phyloP scores from a whole-genome alignment of 2,113 vertebrate genomes.

The Megaceryle maxima region DNA sequence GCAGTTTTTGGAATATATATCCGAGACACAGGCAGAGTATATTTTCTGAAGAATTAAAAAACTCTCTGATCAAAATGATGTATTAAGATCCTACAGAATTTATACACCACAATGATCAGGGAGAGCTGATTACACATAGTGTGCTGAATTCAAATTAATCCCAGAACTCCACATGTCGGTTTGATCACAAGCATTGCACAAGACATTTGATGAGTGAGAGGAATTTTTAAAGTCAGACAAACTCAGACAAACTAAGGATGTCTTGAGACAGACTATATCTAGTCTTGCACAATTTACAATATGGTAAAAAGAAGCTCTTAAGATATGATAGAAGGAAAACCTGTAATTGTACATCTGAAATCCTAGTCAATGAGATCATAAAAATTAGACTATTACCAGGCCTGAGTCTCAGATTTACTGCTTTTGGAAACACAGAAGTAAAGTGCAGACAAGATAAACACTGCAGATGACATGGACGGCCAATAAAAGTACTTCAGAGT shows the following conservation, averaged over 20 bases:
- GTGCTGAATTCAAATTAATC: conserved; percentile 16
- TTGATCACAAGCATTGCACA: neutral
- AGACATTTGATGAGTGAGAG: neutral
- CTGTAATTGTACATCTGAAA: neutral
- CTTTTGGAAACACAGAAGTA: neutral
- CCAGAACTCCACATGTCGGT: neutral
- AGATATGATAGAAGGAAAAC: neutral
- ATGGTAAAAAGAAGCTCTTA: neutral
- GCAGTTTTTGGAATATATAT: neutral
- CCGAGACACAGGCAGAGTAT: neutral
- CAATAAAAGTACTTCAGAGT: conserved; percentile 12
- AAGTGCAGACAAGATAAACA: conserved; percentile 12
- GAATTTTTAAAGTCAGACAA: conserved; percentile 9
- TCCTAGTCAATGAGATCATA: neutral
- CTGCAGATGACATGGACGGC: neutral
- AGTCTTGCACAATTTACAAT: neutral
- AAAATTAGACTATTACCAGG: neutral
- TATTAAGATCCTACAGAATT: neutral
- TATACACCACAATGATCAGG: neutral
- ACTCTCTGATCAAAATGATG: neutral
- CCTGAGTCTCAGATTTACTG: neutral
- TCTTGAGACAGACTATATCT: neutral
- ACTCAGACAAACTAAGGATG: neutral
- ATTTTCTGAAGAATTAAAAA: neutral
- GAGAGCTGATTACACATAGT: neutral